Percentiles rank a stretch among this genome's conserved stretches.
Evolutionary conservation across 1,140 invertebrate species (phyloP).

Genomic region (Hormaphis cornu): DNA sequence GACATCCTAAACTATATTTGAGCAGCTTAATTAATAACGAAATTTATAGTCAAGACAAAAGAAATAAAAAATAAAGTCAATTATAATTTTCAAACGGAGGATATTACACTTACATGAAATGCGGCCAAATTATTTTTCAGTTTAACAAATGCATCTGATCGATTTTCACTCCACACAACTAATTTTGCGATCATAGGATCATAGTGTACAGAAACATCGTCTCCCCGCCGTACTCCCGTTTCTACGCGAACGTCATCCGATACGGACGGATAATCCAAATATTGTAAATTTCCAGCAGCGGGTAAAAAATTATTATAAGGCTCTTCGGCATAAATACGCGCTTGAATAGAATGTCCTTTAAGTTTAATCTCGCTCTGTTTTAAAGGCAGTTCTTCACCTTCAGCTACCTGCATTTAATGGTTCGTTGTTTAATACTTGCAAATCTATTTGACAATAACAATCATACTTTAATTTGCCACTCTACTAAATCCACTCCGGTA

Average conservation of each 20-base stretch:
- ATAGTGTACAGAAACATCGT: conserved; percentile 93
- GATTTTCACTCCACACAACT: conserved; percentile 84
- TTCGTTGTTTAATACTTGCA: neutral
- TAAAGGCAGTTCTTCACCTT: conserved; percentile 73
- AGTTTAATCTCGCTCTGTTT: conserved; percentile 67
- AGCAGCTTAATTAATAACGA: neutral
- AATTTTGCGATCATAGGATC: conserved; percentile 99
- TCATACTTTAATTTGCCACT: conserved; percentile 83
- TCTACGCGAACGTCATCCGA: conserved; percentile 61
- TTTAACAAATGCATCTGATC: conserved; percentile 70
- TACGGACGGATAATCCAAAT: conserved; percentile 56
- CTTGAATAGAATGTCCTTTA: conserved; percentile 80
- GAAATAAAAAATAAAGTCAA: neutral
- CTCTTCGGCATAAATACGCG: conserved; percentile 92
- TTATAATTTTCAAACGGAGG: neutral
- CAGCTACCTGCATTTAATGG: conserved; percentile 53
- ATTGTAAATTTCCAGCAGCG: conserved; percentile 62
- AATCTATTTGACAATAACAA: conserved; percentile 8
- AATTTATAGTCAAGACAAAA: neutral
- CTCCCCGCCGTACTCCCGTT: conserved; percentile 64
- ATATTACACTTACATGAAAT: conserved; percentile 65
- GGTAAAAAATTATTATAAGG: conserved; percentile 81
- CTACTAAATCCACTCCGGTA: conserved; percentile 85
- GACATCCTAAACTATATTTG: neutral
- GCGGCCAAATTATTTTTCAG: conserved; percentile 65